These are phyloP conservation scores for Stegodyphus dumicola DNA, from an alignment of 1,140 invertebrate species.

Conservation along the genomic window DNA sequence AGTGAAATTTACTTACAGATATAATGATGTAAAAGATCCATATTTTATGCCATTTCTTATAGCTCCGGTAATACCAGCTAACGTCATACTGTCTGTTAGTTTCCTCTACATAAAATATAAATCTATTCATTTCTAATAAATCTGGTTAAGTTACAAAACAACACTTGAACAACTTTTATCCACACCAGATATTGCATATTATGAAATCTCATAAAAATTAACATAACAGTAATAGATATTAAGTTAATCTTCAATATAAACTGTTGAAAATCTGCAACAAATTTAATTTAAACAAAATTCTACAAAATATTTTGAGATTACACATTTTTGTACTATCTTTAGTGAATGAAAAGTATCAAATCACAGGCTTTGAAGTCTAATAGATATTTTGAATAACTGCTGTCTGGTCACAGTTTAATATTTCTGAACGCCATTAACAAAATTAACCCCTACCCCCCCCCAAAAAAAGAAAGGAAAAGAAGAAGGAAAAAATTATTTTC, in stretches of 20 bases:
- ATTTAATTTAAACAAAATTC: too few species aligned
- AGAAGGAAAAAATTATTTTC: too few species aligned
- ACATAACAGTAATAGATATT: not conserved
- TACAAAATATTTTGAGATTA: too few species aligned
- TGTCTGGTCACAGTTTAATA: too few species aligned
- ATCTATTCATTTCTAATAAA: not conserved
- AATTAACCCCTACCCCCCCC: too few species aligned
- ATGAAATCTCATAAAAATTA: not conserved
- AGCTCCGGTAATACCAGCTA: not conserved
- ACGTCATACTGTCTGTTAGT: not conserved
- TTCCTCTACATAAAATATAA: not conserved
- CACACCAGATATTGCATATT: not conserved
- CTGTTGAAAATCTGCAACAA: not conserved
- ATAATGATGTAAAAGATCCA: not conserved
- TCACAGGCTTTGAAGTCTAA: too few species aligned
- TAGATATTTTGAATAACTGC: too few species aligned
- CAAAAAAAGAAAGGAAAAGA: too few species aligned
- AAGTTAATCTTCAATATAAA: not conserved
- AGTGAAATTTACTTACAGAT: not conserved
- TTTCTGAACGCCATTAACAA: too few species aligned
- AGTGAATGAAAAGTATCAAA: too few species aligned
- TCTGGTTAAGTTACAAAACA: not conserved
- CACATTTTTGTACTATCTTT: too few species aligned
- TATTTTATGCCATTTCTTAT: not conserved
- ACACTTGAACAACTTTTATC: not conserved